These are phyloP conservation scores for Orthonychiurus folsomi DNA, from an alignment of 2,888 invertebrate species.

Conservation along the genomic window DNA sequence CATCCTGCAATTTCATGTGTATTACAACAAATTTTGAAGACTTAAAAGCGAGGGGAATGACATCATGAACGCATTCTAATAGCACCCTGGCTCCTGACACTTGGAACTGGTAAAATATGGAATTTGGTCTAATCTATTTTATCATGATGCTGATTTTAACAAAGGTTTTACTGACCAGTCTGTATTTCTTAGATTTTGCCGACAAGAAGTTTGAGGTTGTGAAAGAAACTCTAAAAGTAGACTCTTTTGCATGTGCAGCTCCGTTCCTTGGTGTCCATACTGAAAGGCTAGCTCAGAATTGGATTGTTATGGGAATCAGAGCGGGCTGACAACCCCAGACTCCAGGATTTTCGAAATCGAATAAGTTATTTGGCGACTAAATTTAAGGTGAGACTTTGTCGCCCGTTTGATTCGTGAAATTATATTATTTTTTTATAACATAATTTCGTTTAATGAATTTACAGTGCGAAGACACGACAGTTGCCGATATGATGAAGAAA, in stretches of 20 bases:
- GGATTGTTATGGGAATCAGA: too few species aligned
- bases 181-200: neutral
- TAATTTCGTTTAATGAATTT: neutral
- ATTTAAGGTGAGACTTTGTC: neutral
- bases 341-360: too few species aligned
- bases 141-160: too few species aligned
- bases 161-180: too few species aligned
- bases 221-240: neutral
- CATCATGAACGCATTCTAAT: neutral
- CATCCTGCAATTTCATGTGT: neutral
- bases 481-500: conserved; percentile 23
- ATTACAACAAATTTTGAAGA: neutral
- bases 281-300: too few species aligned
- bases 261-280: too few species aligned
- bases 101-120: too few species aligned
- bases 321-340: too few species aligned
- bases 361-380: neutral
- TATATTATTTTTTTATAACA: neutral
- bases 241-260: neutral
- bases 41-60: neutral
- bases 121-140: too few species aligned
- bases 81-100: neutral
- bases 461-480: conserved; percentile 15
- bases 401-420: neutral
- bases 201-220: neutral